Percentiles rank a stretch among this genome's conserved stretches.
Evolutionary conservation across 2,888 invertebrate genomes (phyloP).

Genomic region (Heteropelma amictum): DNA sequence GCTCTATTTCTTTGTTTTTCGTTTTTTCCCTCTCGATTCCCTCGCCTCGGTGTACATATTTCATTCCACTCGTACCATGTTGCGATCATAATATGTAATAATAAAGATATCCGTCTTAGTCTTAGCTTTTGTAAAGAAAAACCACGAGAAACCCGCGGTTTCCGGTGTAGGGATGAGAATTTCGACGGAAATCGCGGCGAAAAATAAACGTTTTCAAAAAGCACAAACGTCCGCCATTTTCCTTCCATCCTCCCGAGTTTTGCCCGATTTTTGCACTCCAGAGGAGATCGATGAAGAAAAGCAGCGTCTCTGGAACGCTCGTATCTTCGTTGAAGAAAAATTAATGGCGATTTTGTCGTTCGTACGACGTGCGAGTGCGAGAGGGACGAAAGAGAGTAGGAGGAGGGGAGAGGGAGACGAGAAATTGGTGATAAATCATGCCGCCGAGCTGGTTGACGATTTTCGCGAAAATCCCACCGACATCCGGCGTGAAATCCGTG

Average conservation of each 20-base stretch:
- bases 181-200: too few species aligned
- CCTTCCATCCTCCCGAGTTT: too few species aligned
- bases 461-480: not conserved
- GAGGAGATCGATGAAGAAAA: too few species aligned
- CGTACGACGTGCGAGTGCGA: too few species aligned
- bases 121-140: not conserved
- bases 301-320: too few species aligned
- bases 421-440: not conserved
- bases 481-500: constrained; percentile 8
- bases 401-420: too few species aligned
- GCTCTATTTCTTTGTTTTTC: constrained; percentile 1
- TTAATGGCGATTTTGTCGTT: too few species aligned
- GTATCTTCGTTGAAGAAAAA: constrained; percentile 80
- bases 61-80: constrained; percentile 29
- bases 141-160: not conserved
- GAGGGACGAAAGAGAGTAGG: too few species aligned
- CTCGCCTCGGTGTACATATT: constrained; percentile 41
- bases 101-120: not conserved
- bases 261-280: too few species aligned
- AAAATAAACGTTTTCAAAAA: too few species aligned
- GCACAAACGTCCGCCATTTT: too few species aligned
- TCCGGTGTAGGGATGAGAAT: not conserved
- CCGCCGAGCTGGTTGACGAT: not conserved
- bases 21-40: not conserved
- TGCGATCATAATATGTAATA: too few species aligned